These are phyloP conservation scores for Lota lota DNA, from an alignment of 2,113 vertebrate genomes.

Conservation along the genomic window DNA sequence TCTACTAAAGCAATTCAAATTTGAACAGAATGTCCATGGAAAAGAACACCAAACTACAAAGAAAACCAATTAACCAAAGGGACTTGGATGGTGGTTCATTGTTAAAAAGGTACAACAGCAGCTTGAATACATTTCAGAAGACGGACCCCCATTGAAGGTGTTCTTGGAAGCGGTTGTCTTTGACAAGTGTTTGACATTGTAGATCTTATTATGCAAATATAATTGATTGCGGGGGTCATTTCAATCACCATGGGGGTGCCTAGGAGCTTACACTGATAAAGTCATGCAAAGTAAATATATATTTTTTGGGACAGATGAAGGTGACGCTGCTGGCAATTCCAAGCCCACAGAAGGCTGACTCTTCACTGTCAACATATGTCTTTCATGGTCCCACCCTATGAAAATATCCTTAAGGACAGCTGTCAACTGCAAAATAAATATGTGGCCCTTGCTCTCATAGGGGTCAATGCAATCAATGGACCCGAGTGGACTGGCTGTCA, in stretches of 20 bases:
- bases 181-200: conserved; percentile 47
- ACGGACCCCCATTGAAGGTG: conserved; percentile 7
- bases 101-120: neutral
- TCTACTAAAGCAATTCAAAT: neutral
- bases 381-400: conserved; percentile 25
- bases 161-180: conserved; percentile 33
- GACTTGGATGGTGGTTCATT: neutral
- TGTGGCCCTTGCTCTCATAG: conserved; percentile 47
- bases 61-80: neutral
- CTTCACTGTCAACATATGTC: conserved; percentile 32
- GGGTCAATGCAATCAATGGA: conserved; percentile 64
- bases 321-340: conserved; percentile 35
- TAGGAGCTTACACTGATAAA: conserved; percentile 37
- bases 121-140: neutral
- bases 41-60: neutral
- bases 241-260: conserved; percentile 32
- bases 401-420: conserved; percentile 54
- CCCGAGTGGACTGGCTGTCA: conserved; percentile 50
- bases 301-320: conserved; percentile 24
- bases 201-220: conserved; percentile 64
- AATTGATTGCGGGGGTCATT: conserved; percentile 37
- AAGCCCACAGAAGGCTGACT: conserved; percentile 13
- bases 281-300: conserved; percentile 45
- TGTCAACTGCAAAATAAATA: conserved; percentile 61
- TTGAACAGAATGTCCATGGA: neutral